Evolutionary conservation across 2,113 vertebrate species (phyloP).

Genomic region (Speoplatyrhinus poulsoni): DNA sequence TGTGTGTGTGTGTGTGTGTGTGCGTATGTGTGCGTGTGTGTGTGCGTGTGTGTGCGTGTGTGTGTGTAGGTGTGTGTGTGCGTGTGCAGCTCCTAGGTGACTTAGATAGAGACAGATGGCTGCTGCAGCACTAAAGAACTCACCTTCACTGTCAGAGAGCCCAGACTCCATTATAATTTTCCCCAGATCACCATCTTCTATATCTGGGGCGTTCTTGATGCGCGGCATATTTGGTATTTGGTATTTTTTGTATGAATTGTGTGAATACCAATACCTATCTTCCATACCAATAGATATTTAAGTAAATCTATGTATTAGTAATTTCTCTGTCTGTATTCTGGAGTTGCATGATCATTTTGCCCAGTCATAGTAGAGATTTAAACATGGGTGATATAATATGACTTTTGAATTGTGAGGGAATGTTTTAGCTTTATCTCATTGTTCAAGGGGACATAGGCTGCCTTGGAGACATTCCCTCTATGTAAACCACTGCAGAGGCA

Average conservation of each 20-base stretch:
- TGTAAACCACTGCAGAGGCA: slow-evolving; percentile 54
- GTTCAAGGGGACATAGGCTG: no score
- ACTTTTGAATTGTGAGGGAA: no score
- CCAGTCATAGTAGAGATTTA: no score
- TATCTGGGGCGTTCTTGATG: not conserved
- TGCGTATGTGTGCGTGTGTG: slow-evolving; percentile 20
- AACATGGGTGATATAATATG: no score
- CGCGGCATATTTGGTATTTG: not conserved
- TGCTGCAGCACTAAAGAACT: slow-evolving; percentile 41
- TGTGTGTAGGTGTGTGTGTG: not conserved
- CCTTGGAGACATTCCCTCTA: slow-evolving; percentile 35
- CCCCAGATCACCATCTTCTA: not conserved
- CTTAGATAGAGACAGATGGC: slow-evolving; percentile 42
- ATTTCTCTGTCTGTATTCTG: not conserved
- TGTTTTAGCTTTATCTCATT: no score
- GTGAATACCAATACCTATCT: no score
- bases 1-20: slow-evolving; percentile 18
- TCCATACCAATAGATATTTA: no score
- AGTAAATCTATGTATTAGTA: not conserved
- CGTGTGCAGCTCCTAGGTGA: not conserved
- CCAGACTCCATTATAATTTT: slow-evolving; percentile 17
- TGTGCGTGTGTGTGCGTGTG: not conserved
- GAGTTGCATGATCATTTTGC: no score
- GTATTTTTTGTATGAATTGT: not conserved
- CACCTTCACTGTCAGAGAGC: slow-evolving; percentile 55